A percentile compares a stretch with the other conserved stretches of the same genome.
These are phyloP conservation scores for Triops longicaudatus DNA, from an alignment of 1,140 invertebrate species.

Conservation along the genomic window DNA sequence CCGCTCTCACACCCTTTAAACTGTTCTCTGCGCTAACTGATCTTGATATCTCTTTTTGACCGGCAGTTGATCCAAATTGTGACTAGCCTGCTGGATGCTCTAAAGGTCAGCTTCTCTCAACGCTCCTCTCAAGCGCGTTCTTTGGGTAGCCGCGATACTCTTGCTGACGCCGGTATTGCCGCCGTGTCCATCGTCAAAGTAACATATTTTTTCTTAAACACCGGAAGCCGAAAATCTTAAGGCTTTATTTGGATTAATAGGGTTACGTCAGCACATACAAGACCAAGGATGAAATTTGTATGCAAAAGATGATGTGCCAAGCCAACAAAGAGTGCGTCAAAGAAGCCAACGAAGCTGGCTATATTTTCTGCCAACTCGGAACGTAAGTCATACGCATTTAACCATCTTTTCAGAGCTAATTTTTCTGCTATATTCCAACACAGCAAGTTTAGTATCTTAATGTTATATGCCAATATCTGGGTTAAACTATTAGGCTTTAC, in stretches of 20 bases:
- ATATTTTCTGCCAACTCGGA: slow-evolving; percentile 84
- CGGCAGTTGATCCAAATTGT: slow-evolving; percentile 82
- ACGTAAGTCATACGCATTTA: slow-evolving; percentile 56
- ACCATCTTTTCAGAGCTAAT: neutral
- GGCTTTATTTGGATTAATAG: slow-evolving; percentile 37
- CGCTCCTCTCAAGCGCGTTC: slow-evolving; percentile 70
- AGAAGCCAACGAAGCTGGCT: slow-evolving; percentile 65
- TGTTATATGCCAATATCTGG: no score
- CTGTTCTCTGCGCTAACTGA: neutral
- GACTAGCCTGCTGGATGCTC: slow-evolving; percentile 74
- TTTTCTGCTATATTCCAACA: neutral
- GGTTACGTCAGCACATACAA: slow-evolving; percentile 75
- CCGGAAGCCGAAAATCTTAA: neutral
- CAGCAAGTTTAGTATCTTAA: no score
- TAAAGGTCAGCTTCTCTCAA: slow-evolving; percentile 84
- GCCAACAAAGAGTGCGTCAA: slow-evolving; percentile 76
- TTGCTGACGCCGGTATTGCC: slow-evolving; percentile 75
- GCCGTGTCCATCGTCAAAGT: slow-evolving; percentile 76
- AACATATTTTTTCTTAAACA: slow-evolving; percentile 30
- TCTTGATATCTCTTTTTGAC: slow-evolving; percentile 23
- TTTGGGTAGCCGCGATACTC: slow-evolving; percentile 69
- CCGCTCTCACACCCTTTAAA: neutral
- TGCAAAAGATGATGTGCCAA: slow-evolving; percentile 74
- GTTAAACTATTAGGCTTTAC: no score
- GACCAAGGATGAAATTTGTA: slow-evolving; percentile 66